These are phyloP conservation scores for Anas flavirostris DNA, from an alignment of 2,797 vertebrate species.

Conservation along the genomic window DNA sequence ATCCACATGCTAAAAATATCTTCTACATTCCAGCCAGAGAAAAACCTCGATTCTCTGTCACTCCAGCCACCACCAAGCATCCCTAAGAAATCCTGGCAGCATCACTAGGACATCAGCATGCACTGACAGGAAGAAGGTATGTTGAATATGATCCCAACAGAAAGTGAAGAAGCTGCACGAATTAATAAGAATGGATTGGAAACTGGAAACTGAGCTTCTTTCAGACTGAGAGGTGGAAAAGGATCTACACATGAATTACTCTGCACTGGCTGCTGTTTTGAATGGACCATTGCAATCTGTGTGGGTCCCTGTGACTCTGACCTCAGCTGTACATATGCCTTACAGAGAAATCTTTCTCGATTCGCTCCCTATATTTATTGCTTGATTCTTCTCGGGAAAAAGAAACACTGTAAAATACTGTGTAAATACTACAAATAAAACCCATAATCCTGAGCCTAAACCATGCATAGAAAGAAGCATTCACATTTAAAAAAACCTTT, in stretches of 20 bases:
- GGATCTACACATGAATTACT: not conserved
- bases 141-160: not conserved
- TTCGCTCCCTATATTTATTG: not conserved
- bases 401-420: not conserved
- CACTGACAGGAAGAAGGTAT: not conserved
- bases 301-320: not conserved
- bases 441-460: not conserved
- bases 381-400: not conserved
- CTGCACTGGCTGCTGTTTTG: not conserved
- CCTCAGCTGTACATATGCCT: not conserved
- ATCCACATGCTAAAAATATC: not conserved
- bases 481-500: not conserved
- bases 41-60: conserved; percentile 30
- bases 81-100: conserved; percentile 70
- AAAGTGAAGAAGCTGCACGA: not conserved
- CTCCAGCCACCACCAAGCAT: conserved; percentile 71
- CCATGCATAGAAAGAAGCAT: not conserved
- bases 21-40: conserved; percentile 74
- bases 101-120: not conserved
- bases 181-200: not conserved
- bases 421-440: not conserved
- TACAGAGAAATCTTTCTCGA: not conserved
- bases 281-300: not conserved
- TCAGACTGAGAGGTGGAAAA: not conserved
- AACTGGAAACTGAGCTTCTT: not conserved